Evolutionary conservation across 2,113 vertebrate species (phyloP).

Genomic region (Vidua macroura): DNA sequence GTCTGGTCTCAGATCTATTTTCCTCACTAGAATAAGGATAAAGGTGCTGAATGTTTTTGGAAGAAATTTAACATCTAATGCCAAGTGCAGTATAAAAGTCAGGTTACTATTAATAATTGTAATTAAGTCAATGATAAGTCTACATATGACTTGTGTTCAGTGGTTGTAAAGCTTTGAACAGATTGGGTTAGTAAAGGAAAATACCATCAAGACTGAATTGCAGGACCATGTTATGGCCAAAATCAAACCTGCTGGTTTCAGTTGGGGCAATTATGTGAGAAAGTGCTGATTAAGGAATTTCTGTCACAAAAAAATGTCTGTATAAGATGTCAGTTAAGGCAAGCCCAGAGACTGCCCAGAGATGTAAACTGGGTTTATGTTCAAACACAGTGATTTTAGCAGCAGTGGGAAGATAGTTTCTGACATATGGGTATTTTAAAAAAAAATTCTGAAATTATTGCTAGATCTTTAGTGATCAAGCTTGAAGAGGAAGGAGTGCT

Average conservation of each 20-base stretch:
- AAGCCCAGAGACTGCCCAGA: background rate
- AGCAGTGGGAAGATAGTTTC: background rate
- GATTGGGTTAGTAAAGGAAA: background rate
- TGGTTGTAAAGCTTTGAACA: background rate
- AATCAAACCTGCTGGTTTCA: background rate
- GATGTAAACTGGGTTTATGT: background rate
- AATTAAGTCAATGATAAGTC: background rate
- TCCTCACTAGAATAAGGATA: background rate
- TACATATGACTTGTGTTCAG: background rate
- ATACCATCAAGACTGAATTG: background rate
- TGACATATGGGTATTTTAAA: background rate
- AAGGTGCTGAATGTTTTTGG: background rate
- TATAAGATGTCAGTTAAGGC: background rate
- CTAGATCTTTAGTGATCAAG: background rate
- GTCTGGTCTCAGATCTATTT: background rate
- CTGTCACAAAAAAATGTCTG: background rate
- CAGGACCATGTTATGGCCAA: background rate
- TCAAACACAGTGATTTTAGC: background rate
- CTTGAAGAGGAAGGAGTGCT: background rate
- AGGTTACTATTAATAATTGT: background rate
- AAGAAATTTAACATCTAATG: background rate
- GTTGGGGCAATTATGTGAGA: background rate
- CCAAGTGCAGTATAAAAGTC: background rate
- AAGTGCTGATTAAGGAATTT: background rate
- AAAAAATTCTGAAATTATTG: background rate